A percentile compares a stretch with the other conserved stretches of the same genome.
Evolutionary conservation across 2,113 vertebrate genomes (phyloP).

Genomic region (Notarius quadriscutis): DNA sequence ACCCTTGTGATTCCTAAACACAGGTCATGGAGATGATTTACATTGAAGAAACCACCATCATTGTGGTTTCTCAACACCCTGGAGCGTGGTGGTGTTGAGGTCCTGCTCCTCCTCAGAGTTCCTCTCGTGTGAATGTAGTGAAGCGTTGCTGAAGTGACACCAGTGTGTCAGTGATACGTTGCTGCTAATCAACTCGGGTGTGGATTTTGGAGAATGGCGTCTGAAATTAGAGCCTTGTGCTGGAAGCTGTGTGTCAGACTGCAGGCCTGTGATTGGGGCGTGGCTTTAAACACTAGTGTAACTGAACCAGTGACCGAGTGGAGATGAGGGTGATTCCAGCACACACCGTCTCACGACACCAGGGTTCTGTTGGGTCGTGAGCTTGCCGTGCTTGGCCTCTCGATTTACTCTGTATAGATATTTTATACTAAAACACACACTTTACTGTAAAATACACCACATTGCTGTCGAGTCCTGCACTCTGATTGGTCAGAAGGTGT

Average conservation of each 20-base stretch:
- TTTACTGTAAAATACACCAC: no score
- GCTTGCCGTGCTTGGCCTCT: background rate
- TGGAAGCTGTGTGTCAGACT: background rate
- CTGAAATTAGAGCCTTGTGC: conserved; percentile 34
- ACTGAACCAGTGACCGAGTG: conserved; percentile 25
- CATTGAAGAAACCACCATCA: no score
- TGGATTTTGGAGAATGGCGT: conserved; percentile 21
- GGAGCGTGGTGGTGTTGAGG: no score
- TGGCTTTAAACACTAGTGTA: conserved; percentile 17
- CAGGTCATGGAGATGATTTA: no score
- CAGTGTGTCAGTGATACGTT: conserved; percentile 26
- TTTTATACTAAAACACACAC: background rate
- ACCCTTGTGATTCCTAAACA: no score
- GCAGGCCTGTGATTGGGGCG: background rate
- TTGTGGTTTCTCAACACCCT: no score
- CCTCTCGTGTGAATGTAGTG: conserved; percentile 29
- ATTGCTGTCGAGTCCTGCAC: background rate
- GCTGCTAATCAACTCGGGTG: conserved; percentile 44
- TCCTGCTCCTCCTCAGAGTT: background rate
- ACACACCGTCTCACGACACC: background rate
- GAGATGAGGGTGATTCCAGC: conserved; percentile 1
- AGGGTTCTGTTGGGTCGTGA: background rate
- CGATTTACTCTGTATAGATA: background rate
- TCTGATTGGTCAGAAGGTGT: no score
- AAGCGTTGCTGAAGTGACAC: conserved; percentile 33